Conservation (phyloP, 2,113 vertebrate species). For the Verasper variegatus region DNA sequence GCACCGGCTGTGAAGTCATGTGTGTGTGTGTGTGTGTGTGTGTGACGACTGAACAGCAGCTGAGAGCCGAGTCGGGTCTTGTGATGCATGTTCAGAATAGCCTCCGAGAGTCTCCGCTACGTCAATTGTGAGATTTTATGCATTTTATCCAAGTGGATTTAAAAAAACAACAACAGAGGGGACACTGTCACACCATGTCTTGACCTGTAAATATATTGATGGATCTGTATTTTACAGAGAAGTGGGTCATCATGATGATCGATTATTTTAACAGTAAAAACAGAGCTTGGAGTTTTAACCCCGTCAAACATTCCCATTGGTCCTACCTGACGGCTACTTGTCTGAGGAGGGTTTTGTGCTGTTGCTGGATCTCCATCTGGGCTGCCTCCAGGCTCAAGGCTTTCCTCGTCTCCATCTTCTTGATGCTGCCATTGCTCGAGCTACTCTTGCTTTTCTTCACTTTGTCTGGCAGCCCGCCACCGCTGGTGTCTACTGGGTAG, state of each 20-base stretch:
- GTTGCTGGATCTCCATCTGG: constrained; percentile 68
- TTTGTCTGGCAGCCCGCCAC: constrained; percentile 71
- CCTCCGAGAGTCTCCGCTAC: not conserved
- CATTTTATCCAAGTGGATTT: not conserved
- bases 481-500: constrained; percentile 77
- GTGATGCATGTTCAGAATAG: constrained; percentile 41
- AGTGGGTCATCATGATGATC: too few relatives aligned
- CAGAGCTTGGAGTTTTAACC: too few relatives aligned
- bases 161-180: too few relatives aligned
- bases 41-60: constrained; percentile 41
- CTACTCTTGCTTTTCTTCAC: constrained; percentile 73
- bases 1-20: constrained; percentile 47
- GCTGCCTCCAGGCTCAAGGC: constrained; percentile 85
- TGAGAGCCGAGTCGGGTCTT: constrained; percentile 48
- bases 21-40: constrained; percentile 45
- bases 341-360: constrained; percentile 59
- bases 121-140: not conserved
- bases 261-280: too few relatives aligned
- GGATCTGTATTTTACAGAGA: too few relatives aligned
- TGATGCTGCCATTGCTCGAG: constrained; percentile 64
- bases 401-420: constrained; percentile 74
- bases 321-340: constrained; percentile 65
- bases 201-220: too few relatives aligned
- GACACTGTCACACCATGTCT: too few relatives aligned
- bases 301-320: not conserved